Evolutionary conservation across 2,888 invertebrate species (phyloP), one percentile per base, ranked within the genome.

Genomic region (Oscheius sp.): DNA sequence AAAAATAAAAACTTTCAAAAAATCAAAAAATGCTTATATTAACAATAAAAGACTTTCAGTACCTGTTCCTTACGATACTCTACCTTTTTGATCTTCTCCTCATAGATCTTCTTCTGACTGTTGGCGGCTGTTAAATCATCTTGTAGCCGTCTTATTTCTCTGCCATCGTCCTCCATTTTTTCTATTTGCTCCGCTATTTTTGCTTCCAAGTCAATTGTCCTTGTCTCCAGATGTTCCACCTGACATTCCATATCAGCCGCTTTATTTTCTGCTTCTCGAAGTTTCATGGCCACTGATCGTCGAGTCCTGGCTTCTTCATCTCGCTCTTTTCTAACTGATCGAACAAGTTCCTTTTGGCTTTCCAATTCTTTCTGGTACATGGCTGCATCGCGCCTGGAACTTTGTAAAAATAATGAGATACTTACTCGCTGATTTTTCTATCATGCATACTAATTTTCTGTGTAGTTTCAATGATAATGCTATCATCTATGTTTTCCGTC

Each of bases 401-500:
- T 24, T 14, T 26, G 14, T 26, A 9, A 62, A 47, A 14, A 8
- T 24, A 26, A 22, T 17, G 12, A 20, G 26, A n/a, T 38, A 36
- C 33, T 14, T 22, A 64, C 64, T 38, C n/a, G 28, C 32, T 22
- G 26, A 66, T 47, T 30, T 57, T 24, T n/a, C 17, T 56, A 20
- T 66, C 66, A 12, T n/a, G 28, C 5, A 47, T 30, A 22, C 56
- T 56, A 8, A 66, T 45, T n/a, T 45, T 54, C 22, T 56, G 38
- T 22, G 30, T 56, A 2, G 45, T 56, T 24, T 66, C 66, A 33
- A 66, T 44, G 22, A 66, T 9, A 14, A 66, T 44, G 17, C 56
- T 56, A 3, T 45, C 49, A 56, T 66, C 41, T 1, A 66, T 2
- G 4, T 36, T 28, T n/a, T 41, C 50, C 2, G 26, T 24, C 54